These are phyloP conservation scores for Thryonomys swinderianus DNA, from an alignment of 2,113 vertebrate genomes.

Conservation along the genomic window DNA sequence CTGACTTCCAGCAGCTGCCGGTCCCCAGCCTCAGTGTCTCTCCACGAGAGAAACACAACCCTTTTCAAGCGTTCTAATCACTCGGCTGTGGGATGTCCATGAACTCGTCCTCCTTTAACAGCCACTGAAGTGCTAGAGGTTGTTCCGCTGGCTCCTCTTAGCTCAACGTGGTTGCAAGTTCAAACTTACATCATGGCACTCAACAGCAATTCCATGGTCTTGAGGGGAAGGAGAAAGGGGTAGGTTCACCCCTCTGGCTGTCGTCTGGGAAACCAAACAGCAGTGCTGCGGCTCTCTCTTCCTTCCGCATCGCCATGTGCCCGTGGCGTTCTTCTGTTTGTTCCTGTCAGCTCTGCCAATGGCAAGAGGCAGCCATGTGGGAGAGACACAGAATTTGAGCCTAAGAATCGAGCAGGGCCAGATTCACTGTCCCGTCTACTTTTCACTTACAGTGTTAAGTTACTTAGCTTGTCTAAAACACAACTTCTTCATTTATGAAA, in stretches of 20 bases:
- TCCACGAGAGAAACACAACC: neutral
- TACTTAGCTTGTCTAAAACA: slow-evolving; percentile 32
- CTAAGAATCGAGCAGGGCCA: neutral
- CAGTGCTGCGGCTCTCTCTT: neutral
- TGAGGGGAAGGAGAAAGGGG: neutral
- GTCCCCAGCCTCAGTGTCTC: neutral
- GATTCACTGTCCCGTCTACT: neutral
- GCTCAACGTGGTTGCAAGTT: slow-evolving; percentile 5
- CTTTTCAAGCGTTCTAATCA: neutral
- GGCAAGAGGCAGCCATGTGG: neutral
- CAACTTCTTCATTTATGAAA: slow-evolving; percentile 19
- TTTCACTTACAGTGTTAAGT: neutral
- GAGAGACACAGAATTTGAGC: neutral
- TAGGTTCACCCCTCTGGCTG: neutral
- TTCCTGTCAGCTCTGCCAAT: neutral
- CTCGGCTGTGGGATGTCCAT: neutral
- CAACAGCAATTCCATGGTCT: neutral
- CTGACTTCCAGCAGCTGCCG: neutral
- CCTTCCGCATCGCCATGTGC: neutral
- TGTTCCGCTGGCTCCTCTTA: neutral
- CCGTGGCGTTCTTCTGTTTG: neutral
- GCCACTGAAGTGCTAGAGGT: neutral
- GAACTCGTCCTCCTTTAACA: neutral
- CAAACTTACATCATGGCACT: neutral
- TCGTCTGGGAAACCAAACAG: neutral